These are phyloP conservation scores for Hirudo medicinalis DNA, from an alignment of 1,140 invertebrate genomes.

Conservation along the genomic window DNA sequence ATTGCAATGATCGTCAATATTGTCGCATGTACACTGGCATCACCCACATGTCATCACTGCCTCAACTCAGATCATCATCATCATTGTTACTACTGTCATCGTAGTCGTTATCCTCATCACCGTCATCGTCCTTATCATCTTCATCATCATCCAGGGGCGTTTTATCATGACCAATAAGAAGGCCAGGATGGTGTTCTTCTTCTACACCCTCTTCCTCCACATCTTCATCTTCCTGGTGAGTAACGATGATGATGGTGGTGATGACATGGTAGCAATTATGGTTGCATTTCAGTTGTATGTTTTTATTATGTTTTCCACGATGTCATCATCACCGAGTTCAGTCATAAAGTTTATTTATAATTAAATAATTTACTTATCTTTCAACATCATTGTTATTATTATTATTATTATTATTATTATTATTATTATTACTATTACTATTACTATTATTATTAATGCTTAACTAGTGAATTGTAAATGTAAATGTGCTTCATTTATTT, in stretches of 20 bases:
- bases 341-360: not conserved
- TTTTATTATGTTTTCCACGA: not conserved
- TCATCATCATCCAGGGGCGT: conserved; percentile 32
- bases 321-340: not conserved
- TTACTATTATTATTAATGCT: not conserved
- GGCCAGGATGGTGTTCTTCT: conserved; percentile 42
- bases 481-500: too few species aligned
- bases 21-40: too few species aligned
- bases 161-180: conserved; percentile 41
- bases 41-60: not conserved
- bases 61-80: not conserved
- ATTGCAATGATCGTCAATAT: not conserved
- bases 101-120: not conserved
- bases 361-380: not conserved
- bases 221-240: conserved; percentile 44
- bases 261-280: not conserved
- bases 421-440: not conserved
- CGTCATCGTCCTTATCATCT: not conserved
- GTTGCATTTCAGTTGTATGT: too few species aligned
- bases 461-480: not conserved
- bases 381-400: not conserved
- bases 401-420: not conserved
- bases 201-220: conserved; percentile 46
- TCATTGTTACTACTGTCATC: too few species aligned
- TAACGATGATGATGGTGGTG: not conserved